These are phyloP conservation scores for Carassius auratus DNA, from an alignment of 2,113 vertebrate genomes.

Conservation along the genomic window DNA sequence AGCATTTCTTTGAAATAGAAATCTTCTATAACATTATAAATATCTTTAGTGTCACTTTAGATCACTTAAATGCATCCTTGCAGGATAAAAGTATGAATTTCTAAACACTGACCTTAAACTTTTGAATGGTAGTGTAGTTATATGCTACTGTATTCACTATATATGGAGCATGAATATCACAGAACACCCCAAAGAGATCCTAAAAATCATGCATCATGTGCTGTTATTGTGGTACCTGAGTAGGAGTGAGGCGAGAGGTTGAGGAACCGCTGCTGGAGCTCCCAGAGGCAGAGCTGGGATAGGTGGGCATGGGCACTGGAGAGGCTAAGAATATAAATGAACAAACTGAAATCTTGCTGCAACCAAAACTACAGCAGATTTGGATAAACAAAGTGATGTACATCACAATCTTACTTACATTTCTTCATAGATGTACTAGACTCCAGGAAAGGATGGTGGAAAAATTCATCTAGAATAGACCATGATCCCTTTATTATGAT, in stretches of 20 bases:
- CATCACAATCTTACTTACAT: constrained; percentile 76
- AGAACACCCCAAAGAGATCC: not conserved
- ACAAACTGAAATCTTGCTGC: not conserved
- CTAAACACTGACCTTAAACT: too few species aligned
- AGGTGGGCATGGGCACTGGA: constrained; percentile 82
- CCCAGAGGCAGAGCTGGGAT: constrained; percentile 83
- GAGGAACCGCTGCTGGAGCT: constrained; percentile 91
- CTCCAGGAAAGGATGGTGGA: constrained; percentile 91
- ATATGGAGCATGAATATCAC: not conserved
- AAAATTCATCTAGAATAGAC: constrained; percentile 87
- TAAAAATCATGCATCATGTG: too few species aligned
- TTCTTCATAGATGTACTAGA: constrained; percentile 84
- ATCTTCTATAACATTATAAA: not conserved
- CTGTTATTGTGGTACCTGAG: constrained; percentile 76
- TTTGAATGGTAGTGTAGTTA: not conserved
- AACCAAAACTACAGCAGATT: not conserved
- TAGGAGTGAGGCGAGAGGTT: constrained; percentile 87
- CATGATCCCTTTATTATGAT: not conserved
- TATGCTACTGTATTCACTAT: not conserved
- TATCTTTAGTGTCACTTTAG: not conserved
- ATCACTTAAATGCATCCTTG: not conserved
- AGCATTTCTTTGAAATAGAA: not conserved
- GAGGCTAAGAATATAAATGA: constrained; percentile 75
- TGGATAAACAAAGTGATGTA: not conserved
- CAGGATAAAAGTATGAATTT: too few species aligned